Evolutionary conservation across 2,113 vertebrate species (phyloP), one percentile per base, ranked within the genome.

Genomic region (Typhlomys cinereus): DNA sequence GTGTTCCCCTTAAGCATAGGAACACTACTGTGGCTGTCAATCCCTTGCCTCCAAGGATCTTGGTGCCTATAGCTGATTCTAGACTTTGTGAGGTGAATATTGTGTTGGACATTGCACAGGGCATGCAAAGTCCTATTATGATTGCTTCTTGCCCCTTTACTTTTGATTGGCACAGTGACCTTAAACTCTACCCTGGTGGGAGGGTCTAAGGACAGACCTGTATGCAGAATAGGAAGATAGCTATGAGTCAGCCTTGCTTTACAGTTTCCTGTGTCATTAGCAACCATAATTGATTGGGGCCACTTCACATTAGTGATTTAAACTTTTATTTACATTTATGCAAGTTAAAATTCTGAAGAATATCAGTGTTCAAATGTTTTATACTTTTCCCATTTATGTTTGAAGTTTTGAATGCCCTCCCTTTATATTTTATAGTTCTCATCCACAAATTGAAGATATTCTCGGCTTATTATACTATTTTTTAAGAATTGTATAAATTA

Each of bases 141-240:
- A n/a, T n/a, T n/a, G n/a, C 36, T n/a, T 31, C 94, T 94, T 79
- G n/a, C 46, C 41, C 25, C 44, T 46, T 94, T 61, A 57, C 39
- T 85, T 59, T 88, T 88, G 73, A 93, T 71, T 95, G 90, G n/a
- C 78, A 93, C 52, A 66, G 50, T 90, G 81, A 57, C 64, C 67
- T 12, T 50, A 61, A 85, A 85, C 57, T 82, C 73, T 86, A 87
- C 86, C 78, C 76, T 70, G 62, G 46, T 48, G 59, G 85, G 78
- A 70, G 64, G 36, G 75, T 59, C 54, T 88, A 34, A 50, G 50
- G 17, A 59, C 87, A 78, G 83, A 48, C 44, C 59, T 86, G 9
- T 80, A 7, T 62, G 81, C 9, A n/a, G 31, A 46, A 69, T 70
- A 57, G 25, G 76, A 66, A 78, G 66, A 76, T 8, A 76, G 21